phyloP scores from a whole-genome alignment of 1,140 invertebrate genomes.

The Drosophila kikkawai region DNA sequence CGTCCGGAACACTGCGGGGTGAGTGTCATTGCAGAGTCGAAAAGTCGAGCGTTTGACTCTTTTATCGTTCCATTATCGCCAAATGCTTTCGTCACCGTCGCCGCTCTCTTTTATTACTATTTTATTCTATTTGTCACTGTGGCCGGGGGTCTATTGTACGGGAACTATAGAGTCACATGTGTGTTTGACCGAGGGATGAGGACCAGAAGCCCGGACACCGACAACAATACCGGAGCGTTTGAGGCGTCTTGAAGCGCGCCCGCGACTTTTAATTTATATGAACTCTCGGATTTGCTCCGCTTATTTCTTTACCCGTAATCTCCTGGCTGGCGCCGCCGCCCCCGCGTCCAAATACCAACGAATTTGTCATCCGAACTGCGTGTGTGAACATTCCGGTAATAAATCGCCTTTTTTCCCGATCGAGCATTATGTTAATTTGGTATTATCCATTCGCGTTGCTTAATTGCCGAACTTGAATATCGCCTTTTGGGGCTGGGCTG shows the following conservation, averaged over 20 bases:
- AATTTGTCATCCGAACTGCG: conserved; percentile 45
- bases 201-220: conserved; percentile 34
- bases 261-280: conserved; percentile 53
- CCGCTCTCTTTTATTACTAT: conserved; percentile 57
- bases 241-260: conserved; percentile 62
- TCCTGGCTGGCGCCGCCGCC: conserved; percentile 11
- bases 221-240: conserved; percentile 64
- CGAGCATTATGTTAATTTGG: conserved; percentile 33
- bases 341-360: conserved; percentile 17
- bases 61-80: conserved; percentile 80
- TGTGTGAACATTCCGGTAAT: conserved; percentile 17
- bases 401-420: conserved; percentile 34
- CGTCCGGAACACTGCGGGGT: conserved; percentile 19
- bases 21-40: conserved; percentile 37
- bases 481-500: conserved; percentile 25
- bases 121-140: conserved; percentile 41
- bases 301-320: conserved; percentile 15
- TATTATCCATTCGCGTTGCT: conserved; percentile 27
- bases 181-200: conserved; percentile 53
- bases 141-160: conserved; percentile 38
- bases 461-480: conserved; percentile 45
- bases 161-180: conserved; percentile 8
- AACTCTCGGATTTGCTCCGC: conserved; percentile 37
- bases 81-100: conserved; percentile 74
- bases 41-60: conserved; percentile 49